Conservation (phyloP, 2,888 invertebrate genomes). For the Chymomyza amoena region DNA sequence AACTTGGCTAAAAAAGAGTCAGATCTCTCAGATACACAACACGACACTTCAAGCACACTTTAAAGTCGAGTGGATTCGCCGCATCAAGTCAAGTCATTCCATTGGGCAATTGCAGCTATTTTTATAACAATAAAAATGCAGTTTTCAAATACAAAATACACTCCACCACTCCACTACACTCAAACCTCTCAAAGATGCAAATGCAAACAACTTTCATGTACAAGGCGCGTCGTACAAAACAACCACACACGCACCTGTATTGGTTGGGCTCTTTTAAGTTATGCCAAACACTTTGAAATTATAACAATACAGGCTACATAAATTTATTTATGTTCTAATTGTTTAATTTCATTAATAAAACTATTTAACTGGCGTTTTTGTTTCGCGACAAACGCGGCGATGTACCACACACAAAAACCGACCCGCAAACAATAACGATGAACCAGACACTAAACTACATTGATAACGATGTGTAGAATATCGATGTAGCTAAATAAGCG, state of each 20-base stretch:
- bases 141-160: conserved; percentile 6
- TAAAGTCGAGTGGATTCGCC: background rate
- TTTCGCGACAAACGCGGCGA: background rate
- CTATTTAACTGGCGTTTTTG: background rate
- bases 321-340: background rate
- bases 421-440: conserved; percentile 1
- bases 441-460: background rate
- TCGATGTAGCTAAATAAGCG: background rate
- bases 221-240: conserved; percentile 2
- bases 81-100: background rate
- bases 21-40: background rate
- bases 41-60: background rate
- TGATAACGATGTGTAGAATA: background rate
- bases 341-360: background rate
- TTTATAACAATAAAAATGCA: conserved; percentile 12
- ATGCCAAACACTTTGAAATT: background rate
- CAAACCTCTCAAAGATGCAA: background rate
- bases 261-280: background rate
- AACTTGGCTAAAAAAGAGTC: conserved; percentile 32
- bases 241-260: conserved; percentile 12
- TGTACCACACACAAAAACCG: conserved; percentile 1
- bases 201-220: conserved; percentile 7
- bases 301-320: background rate
- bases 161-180: background rate
- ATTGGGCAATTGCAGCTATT: conserved; percentile 2